Base-by-base conservation (phyloP, 1,140 invertebrate genomes). In the Cydia amplana region DNA sequence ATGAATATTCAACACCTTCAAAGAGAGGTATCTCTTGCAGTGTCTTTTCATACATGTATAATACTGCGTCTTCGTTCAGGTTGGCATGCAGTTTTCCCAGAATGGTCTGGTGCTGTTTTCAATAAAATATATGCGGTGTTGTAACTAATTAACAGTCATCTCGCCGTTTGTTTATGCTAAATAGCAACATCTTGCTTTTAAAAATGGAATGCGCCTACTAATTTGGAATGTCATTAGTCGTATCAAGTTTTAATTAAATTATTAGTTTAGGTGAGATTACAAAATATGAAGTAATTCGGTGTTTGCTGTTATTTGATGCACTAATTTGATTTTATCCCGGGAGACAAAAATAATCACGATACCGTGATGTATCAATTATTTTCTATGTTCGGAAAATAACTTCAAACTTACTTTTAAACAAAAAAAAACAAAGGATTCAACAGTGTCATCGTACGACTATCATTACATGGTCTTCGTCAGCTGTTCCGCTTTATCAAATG, bases 41-140 rank as follows among this genome's bases (percentile, higher is more conserved):
- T 5, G 92, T 93, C 75, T 87, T 88, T 79, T 93, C 93, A 74
- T 93, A 93, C 89, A 93, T 90, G 75, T 87, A 90, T 36, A 93
- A 80, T 18, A 93, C 91, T 14, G 88, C 88, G 74, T 93, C 93
- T 87, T 93, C 92, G 75, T 92, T 91, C 77, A 93, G 80, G 80
- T 91, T 91, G 64, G 91, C 87, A 82, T 93, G 92, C 23, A 93
- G 79, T 83, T 92, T 91, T 4, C 88, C 87, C 65, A 93, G 80
- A 80, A 93, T 93, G 46, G 85, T 86, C 84, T 93, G 90, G 72
- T 92, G 91, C 91, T 93, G 75, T 74, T 86, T 79, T 74, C 65
- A 64, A 74, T 36, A 77, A 77, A 73, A 74, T 77, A 65, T 65
- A 67, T 78, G 72, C 43, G 20, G 43, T 51, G 4, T 49, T 16